These are phyloP conservation scores for Holacanthus passer DNA, from an alignment of 2,113 vertebrate genomes.

Conservation along the genomic window DNA sequence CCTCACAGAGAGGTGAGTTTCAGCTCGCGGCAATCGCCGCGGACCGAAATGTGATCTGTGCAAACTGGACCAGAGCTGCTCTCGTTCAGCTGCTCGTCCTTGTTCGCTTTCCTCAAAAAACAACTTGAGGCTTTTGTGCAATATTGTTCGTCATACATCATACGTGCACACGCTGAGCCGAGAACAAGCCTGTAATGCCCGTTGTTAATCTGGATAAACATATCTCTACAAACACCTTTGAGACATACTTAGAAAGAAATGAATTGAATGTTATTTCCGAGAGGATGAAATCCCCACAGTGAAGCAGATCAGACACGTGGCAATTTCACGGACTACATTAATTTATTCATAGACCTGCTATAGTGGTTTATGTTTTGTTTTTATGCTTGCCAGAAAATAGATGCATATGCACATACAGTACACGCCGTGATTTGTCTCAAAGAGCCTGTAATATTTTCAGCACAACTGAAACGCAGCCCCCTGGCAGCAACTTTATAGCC, in stretches of 20 bases:
- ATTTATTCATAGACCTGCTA: conserved; percentile 55
- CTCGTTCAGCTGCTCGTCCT: conserved; percentile 8
- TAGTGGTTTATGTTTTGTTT: conserved; percentile 41
- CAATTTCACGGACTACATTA: conserved; percentile 49
- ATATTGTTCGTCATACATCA: conserved; percentile 18
- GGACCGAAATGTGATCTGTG: background rate
- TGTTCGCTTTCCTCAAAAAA: background rate
- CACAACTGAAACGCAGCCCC: background rate
- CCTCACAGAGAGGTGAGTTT: background rate
- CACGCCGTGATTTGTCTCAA: conserved; percentile 42
- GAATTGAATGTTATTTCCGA: conserved; percentile 32
- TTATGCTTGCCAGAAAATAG: conserved; percentile 7
- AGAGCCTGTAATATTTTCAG: conserved; percentile 30
- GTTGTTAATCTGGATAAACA: conserved; percentile 43
- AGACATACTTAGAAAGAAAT: conserved; percentile 38
- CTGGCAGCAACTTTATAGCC: conserved; percentile 26
- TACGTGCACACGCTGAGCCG: background rate
- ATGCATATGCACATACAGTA: conserved; percentile 3
- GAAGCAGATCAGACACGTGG: conserved; percentile 30
- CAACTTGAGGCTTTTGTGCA: background rate
- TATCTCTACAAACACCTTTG: conserved; percentile 27
- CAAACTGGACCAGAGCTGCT: background rate
- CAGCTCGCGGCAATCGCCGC: background rate
- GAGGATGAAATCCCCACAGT: conserved; percentile 35
- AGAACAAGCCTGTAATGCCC: conserved; percentile 17